Evolutionary conservation across 2,888 invertebrate genomes (phyloP).

Genomic region (Gibbula magus): DNA sequence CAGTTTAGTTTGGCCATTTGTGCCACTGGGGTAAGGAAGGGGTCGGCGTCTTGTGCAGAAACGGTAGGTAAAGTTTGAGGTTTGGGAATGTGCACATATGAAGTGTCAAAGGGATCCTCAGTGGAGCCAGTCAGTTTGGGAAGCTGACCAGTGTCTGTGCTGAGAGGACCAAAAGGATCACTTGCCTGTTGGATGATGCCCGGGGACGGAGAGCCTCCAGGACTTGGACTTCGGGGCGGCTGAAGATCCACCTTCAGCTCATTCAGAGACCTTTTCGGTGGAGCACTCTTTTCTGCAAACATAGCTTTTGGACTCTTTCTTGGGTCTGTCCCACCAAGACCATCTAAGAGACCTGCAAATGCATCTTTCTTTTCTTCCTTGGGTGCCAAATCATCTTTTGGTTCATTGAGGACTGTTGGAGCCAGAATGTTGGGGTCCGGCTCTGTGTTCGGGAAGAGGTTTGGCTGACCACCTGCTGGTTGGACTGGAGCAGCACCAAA

Average conservation of each 20-base stretch:
- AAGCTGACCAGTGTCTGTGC: constrained; percentile 27
- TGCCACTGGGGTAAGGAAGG: constrained; percentile 31
- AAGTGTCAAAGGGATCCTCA: constrained; percentile 52
- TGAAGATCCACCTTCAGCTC: constrained; percentile 45
- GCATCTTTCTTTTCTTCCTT: constrained; percentile 29
- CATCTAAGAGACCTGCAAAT: constrained; percentile 59
- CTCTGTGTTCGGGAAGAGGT: constrained; percentile 8
- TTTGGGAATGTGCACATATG: constrained; percentile 37
- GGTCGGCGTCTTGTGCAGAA: constrained; percentile 11
- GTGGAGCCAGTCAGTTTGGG: constrained; percentile 29
- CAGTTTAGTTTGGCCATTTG: constrained; percentile 31
- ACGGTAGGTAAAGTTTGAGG: constrained; percentile 13
- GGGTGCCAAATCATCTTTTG: constrained; percentile 30
- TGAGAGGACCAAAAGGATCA: constrained; percentile 46
- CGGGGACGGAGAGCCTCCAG: constrained; percentile 20
- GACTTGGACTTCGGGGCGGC: neutral
- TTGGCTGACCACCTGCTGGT: constrained; percentile 30
- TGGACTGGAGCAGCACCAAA: constrained; percentile 7
- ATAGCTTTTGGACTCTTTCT: constrained; percentile 58
- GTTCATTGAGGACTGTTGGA: constrained; percentile 31
- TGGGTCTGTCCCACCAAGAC: constrained; percentile 31
- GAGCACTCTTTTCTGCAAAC: constrained; percentile 53
- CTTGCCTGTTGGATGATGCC: constrained; percentile 28
- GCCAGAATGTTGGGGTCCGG: constrained; percentile 28
- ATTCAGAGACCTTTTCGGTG: constrained; percentile 60